Conservation (phyloP, 2,113 vertebrate genomes). For the Collichthys lucidus region DNA sequence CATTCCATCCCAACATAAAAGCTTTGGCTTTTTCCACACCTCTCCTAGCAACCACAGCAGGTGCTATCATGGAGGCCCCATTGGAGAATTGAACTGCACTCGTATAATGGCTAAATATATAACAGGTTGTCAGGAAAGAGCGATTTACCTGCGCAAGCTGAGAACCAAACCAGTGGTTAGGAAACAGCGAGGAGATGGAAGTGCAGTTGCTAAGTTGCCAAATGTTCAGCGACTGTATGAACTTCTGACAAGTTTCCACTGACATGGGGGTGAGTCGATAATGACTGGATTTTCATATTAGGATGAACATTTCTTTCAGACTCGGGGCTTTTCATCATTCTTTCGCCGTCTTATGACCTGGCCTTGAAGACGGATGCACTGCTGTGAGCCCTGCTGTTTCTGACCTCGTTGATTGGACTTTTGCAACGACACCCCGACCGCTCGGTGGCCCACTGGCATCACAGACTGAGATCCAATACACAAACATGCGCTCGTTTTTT, state of each 20-base stretch:
- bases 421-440: conserved; percentile 31
- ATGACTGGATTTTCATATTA: conserved; percentile 52
- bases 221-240: conserved; percentile 3
- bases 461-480: conserved; percentile 26
- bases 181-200: neutral
- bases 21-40: conserved; percentile 27
- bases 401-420: conserved; percentile 64
- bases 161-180: neutral
- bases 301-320: conserved; percentile 46
- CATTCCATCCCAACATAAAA: conserved; percentile 23
- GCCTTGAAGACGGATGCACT: conserved; percentile 65
- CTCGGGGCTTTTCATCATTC: conserved; percentile 72
- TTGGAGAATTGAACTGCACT: conserved; percentile 31
- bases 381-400: conserved; percentile 73
- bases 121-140: conserved; percentile 34
- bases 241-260: conserved; percentile 44
- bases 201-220: neutral
- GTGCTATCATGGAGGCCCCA: conserved; percentile 11
- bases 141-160: conserved; percentile 24
- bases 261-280: conserved; percentile 46
- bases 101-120: conserved; percentile 36
- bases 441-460: conserved; percentile 47
- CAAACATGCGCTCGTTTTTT: conserved; percentile 30
- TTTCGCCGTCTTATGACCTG: conserved; percentile 17
- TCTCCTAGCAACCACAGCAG: conserved; percentile 53